Conservation (phyloP, 2,113 vertebrate species). For the Nothobranchius kuhntae region DNA sequence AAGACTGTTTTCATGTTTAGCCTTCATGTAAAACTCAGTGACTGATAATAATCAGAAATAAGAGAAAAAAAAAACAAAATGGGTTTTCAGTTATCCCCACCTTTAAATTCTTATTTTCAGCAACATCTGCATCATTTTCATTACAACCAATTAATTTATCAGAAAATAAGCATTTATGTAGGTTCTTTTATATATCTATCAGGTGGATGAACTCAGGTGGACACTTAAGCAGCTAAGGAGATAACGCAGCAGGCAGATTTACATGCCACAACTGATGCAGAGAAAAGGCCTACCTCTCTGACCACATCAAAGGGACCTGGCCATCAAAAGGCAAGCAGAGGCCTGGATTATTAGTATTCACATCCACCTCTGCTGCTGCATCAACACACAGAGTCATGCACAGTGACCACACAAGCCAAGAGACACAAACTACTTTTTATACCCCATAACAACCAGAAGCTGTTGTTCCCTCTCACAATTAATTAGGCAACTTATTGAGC, state of each 20-base stretch:
- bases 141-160: background rate
- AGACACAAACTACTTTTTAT: constrained; percentile 56
- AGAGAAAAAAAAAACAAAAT: too few species aligned
- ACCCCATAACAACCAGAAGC: constrained; percentile 52
- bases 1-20: too few species aligned
- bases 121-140: too few species aligned
- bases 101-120: constrained; percentile 38
- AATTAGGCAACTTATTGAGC: constrained; percentile 76
- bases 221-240: constrained; percentile 74
- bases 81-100: background rate
- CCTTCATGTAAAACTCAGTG: too few species aligned
- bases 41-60: too few species aligned
- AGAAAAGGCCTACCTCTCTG: constrained; percentile 63
- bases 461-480: constrained; percentile 67
- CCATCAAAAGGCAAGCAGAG: constrained; percentile 65
- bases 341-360: constrained; percentile 60
- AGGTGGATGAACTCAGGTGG: constrained; percentile 65
- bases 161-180: background rate
- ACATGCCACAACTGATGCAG: constrained; percentile 68
- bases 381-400: constrained; percentile 14
- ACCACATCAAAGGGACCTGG: constrained; percentile 78
- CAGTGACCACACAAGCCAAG: constrained; percentile 33
- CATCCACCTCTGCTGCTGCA: constrained; percentile 33
- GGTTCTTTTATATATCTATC: constrained; percentile 39
- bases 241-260: constrained; percentile 73